These are phyloP conservation scores for Sakesphorus luctuosus DNA, from an alignment of 2,113 vertebrate species.

Conservation along the genomic window DNA sequence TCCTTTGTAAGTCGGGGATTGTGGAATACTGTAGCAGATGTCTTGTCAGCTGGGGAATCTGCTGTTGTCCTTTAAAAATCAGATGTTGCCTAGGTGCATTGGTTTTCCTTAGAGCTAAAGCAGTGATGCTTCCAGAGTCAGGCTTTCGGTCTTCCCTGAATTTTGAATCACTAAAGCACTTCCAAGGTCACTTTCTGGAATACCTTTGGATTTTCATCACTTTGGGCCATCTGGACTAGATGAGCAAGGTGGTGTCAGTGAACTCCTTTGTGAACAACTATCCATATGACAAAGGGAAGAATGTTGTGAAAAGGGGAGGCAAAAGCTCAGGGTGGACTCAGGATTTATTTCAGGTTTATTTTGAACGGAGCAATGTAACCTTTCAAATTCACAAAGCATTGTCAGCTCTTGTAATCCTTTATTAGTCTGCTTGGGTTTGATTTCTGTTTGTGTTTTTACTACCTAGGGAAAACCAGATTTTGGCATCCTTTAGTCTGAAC, in stretches of 20 bases:
- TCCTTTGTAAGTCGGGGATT: not conserved
- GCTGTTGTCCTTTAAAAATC: slow-evolving; percentile 14
- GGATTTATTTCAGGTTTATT: slow-evolving; percentile 7
- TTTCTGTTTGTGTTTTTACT: slow-evolving; percentile 29
- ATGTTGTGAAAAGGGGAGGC: not conserved
- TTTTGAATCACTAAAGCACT: not conserved
- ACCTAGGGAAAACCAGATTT: not conserved
- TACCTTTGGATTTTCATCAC: slow-evolving; percentile 8
- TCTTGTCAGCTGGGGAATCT: not conserved
- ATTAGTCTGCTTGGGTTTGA: not conserved
- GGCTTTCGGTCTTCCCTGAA: not conserved
- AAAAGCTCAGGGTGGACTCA: not conserved
- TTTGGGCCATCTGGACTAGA: slow-evolving; percentile 30
- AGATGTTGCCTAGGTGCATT: not conserved
- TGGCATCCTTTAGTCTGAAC: not conserved
- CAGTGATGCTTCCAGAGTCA: not conserved
- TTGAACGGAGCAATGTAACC: not conserved
- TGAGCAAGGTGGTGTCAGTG: not conserved
- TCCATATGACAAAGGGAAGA: not conserved
- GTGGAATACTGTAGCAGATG: slow-evolving; percentile 17
- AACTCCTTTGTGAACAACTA: not conserved
- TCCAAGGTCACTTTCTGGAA: slow-evolving; percentile 38
- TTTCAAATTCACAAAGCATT: slow-evolving; percentile 4
- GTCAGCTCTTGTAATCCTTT: not conserved
- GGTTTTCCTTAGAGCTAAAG: not conserved